Percentiles rank a stretch among this genome's conserved stretches.
These are phyloP conservation scores for Manduca sexta DNA, from an alignment of 1,140 invertebrate genomes.

Conservation along the genomic window DNA sequence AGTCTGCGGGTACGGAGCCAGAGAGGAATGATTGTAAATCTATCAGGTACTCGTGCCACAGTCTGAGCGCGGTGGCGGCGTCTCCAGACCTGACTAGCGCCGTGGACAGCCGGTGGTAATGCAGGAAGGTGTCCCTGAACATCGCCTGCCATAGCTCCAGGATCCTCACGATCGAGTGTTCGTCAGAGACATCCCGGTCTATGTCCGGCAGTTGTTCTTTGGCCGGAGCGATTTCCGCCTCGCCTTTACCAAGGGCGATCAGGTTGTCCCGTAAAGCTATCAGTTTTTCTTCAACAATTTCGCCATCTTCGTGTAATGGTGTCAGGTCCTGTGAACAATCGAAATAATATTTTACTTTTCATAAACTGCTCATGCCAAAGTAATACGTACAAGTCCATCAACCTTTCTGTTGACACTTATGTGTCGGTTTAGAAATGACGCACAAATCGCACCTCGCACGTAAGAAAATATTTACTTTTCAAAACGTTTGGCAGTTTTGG, in stretches of 20 bases:
- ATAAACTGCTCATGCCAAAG: too few relatives aligned
- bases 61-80: conserved; percentile 79
- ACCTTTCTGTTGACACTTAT: too few relatives aligned
- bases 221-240: conserved; percentile 80
- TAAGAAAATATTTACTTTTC: too few relatives aligned
- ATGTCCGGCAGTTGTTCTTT: conserved; percentile 78
- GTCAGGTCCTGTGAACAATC: conserved; percentile 50
- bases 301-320: conserved; percentile 60
- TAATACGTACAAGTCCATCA: too few relatives aligned
- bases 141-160: conserved; percentile 89
- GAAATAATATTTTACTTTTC: too few relatives aligned
- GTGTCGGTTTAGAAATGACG: too few relatives aligned
- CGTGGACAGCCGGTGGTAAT: conserved; percentile 87
- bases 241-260: conserved; percentile 80
- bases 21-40: conserved; percentile 88
- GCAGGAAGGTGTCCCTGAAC: conserved; percentile 90
- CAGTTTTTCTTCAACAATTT: conserved; percentile 83
- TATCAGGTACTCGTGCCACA: conserved; percentile 88
- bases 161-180: conserved; percentile 81
- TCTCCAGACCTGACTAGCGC: conserved; percentile 85
- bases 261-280: conserved; percentile 83
- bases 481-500: too few relatives aligned
- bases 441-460: too few relatives aligned
- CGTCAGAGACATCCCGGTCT: conserved; percentile 73
- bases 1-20: conserved; percentile 83